Evolutionary conservation across 1,140 invertebrate genomes (phyloP), one percentile per base, ranked within the genome.

Genomic region (Diabrotica virgifera): DNA sequence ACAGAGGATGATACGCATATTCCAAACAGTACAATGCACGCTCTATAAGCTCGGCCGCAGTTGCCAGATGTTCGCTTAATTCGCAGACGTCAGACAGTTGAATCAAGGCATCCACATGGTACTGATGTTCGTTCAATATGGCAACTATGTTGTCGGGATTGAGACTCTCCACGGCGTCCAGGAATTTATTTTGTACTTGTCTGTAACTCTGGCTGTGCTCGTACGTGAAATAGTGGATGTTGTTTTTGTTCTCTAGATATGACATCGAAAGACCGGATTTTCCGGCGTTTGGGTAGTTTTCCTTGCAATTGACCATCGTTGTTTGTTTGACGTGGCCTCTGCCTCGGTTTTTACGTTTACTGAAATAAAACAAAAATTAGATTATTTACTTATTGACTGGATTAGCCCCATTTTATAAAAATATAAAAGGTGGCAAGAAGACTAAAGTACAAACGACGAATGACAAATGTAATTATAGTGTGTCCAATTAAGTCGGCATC

Each of bases 101-200:
- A 35, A 95, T 84, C n/a, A 96, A 80, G 0, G 89, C 82, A 76
- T 97, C 93, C 12, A 95, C 86, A 70, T 95, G 91, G 76, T 91
- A 93, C 0, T 90, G 89, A 79, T 91, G 84, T 14, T 84, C 77
- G 71, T 91, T 89, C n/a, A 93, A 82, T 52, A 95, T 85, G 77
- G 91, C 89, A 59, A 91, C 83, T 70, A 95, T 88, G 76, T 89
- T 90, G 70, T 94, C 89, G 3, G 92, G 89, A 79, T 94, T 89
- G 14, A 90, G 82, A 70, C 87, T 89, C 76, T 93, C 89, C 12
- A 95, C 88, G 58, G 91, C 91, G 67, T 87, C 50, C 12, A 91
- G 80, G 75, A 94, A 95, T 72, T 83, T 80, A 59, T 84, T 82
- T 72, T 93, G 90, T 35, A 91, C 78, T 72, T 88, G 82, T 75